phyloP scores from a whole-genome alignment of 2,113 vertebrate genomes.

The Antechinus stuartii region DNA sequence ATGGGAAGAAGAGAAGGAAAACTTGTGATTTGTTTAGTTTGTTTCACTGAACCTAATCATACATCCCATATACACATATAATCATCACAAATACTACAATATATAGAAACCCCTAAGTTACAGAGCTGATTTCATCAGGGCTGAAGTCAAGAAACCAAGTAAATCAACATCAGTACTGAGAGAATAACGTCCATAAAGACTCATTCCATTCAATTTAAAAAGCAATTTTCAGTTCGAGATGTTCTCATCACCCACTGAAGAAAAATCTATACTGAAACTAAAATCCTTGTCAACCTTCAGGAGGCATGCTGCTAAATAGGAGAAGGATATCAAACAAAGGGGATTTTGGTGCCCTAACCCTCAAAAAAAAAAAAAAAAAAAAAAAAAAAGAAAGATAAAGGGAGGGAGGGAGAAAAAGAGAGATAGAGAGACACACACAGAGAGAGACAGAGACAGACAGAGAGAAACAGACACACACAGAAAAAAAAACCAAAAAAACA shows the following conservation, averaged over 20 bases:
- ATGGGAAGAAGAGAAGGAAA: not conserved
- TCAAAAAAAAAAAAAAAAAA: not conserved
- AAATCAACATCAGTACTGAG: not conserved
- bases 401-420: no score
- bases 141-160: not conserved
- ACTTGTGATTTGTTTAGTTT: not conserved
- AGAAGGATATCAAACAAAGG: not conserved
- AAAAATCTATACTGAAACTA: not conserved
- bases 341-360: no score
- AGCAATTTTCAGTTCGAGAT: not conserved
- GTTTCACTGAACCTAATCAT: not conserved
- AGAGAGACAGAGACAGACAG: no score
- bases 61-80: not conserved
- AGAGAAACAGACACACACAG: no score
- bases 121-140: not conserved
- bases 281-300: not conserved
- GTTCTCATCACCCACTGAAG: not conserved
- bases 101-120: not conserved
- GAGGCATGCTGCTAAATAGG: not conserved
- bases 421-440: no score
- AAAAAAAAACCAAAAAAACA: no score
- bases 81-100: not conserved
- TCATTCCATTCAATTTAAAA: not conserved
- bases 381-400: not conserved
- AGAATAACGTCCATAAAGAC: not conserved